Evolutionary conservation across 2,888 invertebrate species (phyloP), one percentile per base, ranked within the genome.

Genomic region (Pollenia labialis): DNA sequence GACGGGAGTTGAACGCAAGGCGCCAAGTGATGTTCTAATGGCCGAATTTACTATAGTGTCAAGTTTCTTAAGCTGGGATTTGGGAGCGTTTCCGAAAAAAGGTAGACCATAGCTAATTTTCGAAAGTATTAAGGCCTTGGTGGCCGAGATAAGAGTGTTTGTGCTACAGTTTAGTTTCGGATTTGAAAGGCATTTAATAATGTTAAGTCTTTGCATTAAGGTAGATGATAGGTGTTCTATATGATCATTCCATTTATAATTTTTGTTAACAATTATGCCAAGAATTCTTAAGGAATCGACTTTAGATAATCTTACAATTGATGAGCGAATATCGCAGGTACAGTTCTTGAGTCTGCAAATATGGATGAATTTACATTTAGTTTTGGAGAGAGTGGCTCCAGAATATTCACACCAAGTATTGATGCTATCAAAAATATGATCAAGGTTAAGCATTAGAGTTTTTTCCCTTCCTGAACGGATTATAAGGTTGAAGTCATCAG

Each of bases 401-500:
- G 50, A 50, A 6, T 12, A 11, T 6, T 50, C 50, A 14, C 14
- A 50, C 50, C 50, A 50, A 23, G 18, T 23, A 23, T 23, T 23
- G 18, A 23, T 23, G 2, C 18, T 23, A 23, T 23, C 18, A 23
- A 23, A 23, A 23, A 23, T 23, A 23, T 23, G 18, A 23, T 23
- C 18, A n/a, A 42, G 42, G 16, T 69, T 54, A n/a, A 68, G 3
- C n/a, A 52, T 11, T 32, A n/a, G 7, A 44, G 2, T 50, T 64
- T 64, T 77, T 60, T 80, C 11, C 32, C 52, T 69, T 1, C 4
- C 10, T 2, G 69, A 69, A 12, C 12, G 4, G 8, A 54, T 75
- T 12, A 88, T 83, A 12, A 87, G 0, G 60, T 85, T 60, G 4
- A 88, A 87, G 62, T 89, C 88, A 18, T 88, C 88, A 1, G 88